Conservation (phyloP, 2,797 vertebrate species). For the Malurus leucopterus region DNA sequence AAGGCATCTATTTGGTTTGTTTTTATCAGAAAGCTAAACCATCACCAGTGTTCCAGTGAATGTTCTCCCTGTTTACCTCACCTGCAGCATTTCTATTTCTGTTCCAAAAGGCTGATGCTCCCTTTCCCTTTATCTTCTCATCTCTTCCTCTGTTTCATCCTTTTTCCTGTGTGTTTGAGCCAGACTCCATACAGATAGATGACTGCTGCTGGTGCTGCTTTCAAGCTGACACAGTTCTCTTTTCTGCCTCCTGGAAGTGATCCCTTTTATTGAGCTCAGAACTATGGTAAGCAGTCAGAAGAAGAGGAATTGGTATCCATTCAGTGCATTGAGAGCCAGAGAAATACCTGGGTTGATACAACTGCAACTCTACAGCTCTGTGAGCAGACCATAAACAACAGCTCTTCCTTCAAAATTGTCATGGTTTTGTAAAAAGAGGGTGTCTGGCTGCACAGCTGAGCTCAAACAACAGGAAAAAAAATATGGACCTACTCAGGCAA, state of each 20-base stretch:
- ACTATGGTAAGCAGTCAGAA: background rate
- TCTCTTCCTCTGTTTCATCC: background rate
- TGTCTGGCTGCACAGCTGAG: background rate
- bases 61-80: background rate
- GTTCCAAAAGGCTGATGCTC: background rate
- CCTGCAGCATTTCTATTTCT: background rate
- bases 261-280: background rate
- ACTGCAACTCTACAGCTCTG: background rate
- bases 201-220: conserved; percentile 3
- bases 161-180: background rate
- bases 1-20: background rate
- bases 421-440: background rate
- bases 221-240: background rate
- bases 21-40: background rate
- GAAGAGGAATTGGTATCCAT: background rate
- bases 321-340: background rate
- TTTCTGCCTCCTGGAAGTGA: background rate
- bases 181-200: background rate
- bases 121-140: background rate
- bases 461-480: background rate
- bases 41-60: background rate
- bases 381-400: background rate
- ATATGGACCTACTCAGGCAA: background rate
- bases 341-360: background rate
- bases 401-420: background rate